Evolutionary conservation across 1,140 invertebrate species (phyloP).

Genomic region (Sinonovacula constricta): DNA sequence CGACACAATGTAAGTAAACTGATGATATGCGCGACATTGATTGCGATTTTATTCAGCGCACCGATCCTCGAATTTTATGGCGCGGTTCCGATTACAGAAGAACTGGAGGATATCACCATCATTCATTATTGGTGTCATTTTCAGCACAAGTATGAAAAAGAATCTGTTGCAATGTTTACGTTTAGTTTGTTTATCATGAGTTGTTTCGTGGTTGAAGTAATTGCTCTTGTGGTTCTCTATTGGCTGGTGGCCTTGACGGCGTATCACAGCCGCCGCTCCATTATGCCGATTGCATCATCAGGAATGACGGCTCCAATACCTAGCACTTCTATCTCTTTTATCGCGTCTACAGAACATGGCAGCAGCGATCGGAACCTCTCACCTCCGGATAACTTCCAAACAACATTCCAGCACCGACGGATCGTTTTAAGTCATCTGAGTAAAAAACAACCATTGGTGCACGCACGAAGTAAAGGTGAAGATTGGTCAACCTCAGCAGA

Average conservation of each 20-base stretch:
- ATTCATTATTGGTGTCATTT: conserved; percentile 34
- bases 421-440: no score
- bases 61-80: conserved; percentile 54
- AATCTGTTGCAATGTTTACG: conserved; percentile 6
- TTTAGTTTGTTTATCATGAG: conserved; percentile 29
- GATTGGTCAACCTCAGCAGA: neutral
- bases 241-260: conserved; percentile 42
- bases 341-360: neutral
- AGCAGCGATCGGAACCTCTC: neutral
- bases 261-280: neutral
- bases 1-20: conserved; percentile 12
- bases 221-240: conserved; percentile 27
- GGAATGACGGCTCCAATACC: conserved; percentile 16
- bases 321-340: neutral
- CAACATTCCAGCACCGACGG: neutral
- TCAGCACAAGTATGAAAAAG: conserved; percentile 6
- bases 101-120: neutral
- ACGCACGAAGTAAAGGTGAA: neutral
- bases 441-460: no score
- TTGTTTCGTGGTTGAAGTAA: conserved; percentile 2
- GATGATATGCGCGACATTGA: conserved; percentile 1
- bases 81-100: neutral
- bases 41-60: conserved; percentile 18
- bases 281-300: conserved; percentile 28
- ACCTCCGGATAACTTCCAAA: neutral